These are phyloP conservation scores for Globia sparganii DNA, from an alignment of 2,888 invertebrate species.

Conservation along the genomic window DNA sequence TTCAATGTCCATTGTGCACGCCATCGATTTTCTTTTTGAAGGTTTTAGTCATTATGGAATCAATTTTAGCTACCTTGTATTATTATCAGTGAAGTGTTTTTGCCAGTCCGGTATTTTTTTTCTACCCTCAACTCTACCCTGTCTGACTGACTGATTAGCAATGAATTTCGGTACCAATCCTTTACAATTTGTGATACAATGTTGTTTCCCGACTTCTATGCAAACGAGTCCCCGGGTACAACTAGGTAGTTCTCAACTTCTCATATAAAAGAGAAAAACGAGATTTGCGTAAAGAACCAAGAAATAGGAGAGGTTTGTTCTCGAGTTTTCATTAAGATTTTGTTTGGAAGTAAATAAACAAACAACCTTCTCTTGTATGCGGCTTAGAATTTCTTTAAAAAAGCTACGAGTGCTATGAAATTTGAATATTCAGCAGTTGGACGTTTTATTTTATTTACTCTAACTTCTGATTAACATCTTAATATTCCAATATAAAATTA, in stretches of 20 bases:
- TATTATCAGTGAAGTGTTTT: neutral
- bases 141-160: neutral
- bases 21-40: neutral
- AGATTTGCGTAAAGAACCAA: neutral
- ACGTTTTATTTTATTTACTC: constrained; percentile 15
- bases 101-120: neutral
- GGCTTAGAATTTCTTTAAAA: neutral
- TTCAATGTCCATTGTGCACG: too few species aligned
- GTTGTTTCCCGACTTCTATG: neutral
- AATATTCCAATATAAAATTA: neutral
- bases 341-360: constrained; percentile 25
- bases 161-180: neutral
- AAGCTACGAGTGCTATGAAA: constrained; percentile 20
- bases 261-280: neutral
- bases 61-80: too few species aligned
- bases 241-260: neutral
- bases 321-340: constrained; percentile 22
- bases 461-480: constrained; percentile 6
- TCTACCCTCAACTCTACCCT: neutral
- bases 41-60: neutral
- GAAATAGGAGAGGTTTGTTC: constrained; percentile 12
- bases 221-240: neutral
- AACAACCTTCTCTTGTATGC: constrained; percentile 9
- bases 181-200: neutral
- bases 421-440: constrained; percentile 18